Base-by-base conservation (phyloP, 2,888 invertebrate genomes). In the Leptodirus hochenwartii region DNA sequence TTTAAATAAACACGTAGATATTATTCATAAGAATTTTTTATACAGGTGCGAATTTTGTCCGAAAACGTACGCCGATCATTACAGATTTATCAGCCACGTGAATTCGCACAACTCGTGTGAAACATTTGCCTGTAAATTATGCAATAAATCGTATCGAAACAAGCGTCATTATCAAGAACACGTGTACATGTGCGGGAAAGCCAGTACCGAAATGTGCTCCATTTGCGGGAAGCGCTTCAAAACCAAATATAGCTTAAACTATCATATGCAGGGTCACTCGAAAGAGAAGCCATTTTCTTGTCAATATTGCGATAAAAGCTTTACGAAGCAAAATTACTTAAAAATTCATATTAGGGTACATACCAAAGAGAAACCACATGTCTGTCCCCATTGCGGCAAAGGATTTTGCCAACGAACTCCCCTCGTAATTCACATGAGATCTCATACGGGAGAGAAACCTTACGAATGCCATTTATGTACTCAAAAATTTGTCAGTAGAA, bases 361-460 rank as follows among this genome's bases (percentile, higher is more conserved):
- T 30, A 38, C 37, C 8, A 40, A 57, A 15, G 59, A 58, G 8
- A 62, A 59, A 17, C 66, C 65, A 2, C 62, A 55, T 22, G 53
- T 58, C n/a, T 66, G 66, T 33, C 54, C 59, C 6, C 50, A 56
- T 31, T 66, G 67, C 33, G 59, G 59, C 23, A 66, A 65, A 39
- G 44, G 58, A 1, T 66, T 66, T 39, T 60, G 61, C 27, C 57
- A 66, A 34, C 54, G 57, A 35, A 59, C 57, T 34, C 59, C 61
- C 1, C 38, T 64, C 27, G 57, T 58, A 4, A 50, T 58, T 4
- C 64, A 64, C 38, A 52, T 50, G 17, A 44, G 64, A 22, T 61
- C 59, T 33, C 64, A 64, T 31, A 61, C 62, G 17, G 14, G n/a
- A 15, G 9, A 20, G 15, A 13, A 33, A 22, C 33, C 25, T 25